These are phyloP conservation scores for Andrena minutula DNA, from an alignment of 2,888 invertebrate genomes.

Conservation along the genomic window DNA sequence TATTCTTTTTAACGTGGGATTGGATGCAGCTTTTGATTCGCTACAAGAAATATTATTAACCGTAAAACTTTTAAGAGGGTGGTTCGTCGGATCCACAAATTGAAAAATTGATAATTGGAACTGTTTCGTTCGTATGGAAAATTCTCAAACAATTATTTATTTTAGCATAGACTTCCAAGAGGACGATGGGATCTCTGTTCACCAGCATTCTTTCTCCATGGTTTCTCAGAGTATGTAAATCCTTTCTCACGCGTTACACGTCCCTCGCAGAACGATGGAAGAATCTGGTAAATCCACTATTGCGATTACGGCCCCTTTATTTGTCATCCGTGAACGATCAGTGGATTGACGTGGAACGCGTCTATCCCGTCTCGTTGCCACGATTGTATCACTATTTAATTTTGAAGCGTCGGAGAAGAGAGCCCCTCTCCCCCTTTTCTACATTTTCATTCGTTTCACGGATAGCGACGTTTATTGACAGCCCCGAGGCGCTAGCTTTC, in stretches of 20 bases:
- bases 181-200: too few relatives aligned
- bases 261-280: neutral
- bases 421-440: neutral
- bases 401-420: conserved; percentile 9
- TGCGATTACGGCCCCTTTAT: conserved; percentile 10
- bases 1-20: too few relatives aligned
- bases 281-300: conserved; percentile 17
- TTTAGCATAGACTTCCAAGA: too few relatives aligned
- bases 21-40: too few relatives aligned
- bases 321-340: conserved; percentile 10
- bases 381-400: conserved; percentile 27
- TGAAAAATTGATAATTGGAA: too few relatives aligned
- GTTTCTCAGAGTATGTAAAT: neutral
- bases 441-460: neutral
- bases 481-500: neutral
- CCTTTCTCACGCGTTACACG: neutral
- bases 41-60: too few relatives aligned
- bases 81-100: too few relatives aligned
- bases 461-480: conserved; percentile 14
- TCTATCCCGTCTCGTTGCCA: conserved; percentile 1
- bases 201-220: too few relatives aligned
- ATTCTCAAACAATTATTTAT: too few relatives aligned
- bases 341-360: conserved; percentile 13
- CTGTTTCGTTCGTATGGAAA: too few relatives aligned
- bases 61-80: too few relatives aligned